Base-by-base conservation (phyloP, 1,140 invertebrate genomes). In the Drosophila punjabiensis region DNA sequence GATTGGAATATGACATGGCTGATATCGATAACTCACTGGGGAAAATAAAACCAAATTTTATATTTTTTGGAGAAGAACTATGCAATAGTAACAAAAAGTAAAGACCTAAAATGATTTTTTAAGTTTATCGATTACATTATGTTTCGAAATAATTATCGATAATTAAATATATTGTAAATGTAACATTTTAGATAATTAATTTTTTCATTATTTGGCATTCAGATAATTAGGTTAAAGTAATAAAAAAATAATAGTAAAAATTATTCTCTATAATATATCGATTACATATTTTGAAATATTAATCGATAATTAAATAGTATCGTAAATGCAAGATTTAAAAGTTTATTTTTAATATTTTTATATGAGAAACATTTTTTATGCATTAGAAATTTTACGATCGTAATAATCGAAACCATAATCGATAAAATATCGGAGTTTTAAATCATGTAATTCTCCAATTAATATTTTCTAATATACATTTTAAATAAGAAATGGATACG, bases 11-110 rank as follows among this genome's bases (percentile, higher is more conserved):
- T 56, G 33, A 24, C 20, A 37, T 6, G 5, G 33, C 20, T 16
- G 33, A 32, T 41, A 56, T 56, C 10, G 13, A 58, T 56, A 56
- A n/a, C 14, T 16, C 33, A 37, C 53, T 37, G 53, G 8, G 33
- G 53, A 1, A 24, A 56, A 56, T 0, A 5, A 5, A 14, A 1
- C 2, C 0, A 20, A 5, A 1, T 11, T 55, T 55, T 14, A 20
- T 55, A 14, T 20, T 16, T 20, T 32, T 4, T 9, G 7, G 18
- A 20, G 4, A 13, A 35, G 2, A 55, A 20, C n/a, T 20, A 20
- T 1, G 5, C 4, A 24, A 45, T 20, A 9, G 5, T 48, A 4
- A 5, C 8, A 28, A 7, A 11, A 45, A 20, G 5, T 0, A 45
- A 2, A 11, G n/a, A n/a, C n/a, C n/a, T 5, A 5, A 13, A 45